Evolutionary conservation across 1,140 invertebrate genomes (phyloP).

Genomic region (Linepithema humile): DNA sequence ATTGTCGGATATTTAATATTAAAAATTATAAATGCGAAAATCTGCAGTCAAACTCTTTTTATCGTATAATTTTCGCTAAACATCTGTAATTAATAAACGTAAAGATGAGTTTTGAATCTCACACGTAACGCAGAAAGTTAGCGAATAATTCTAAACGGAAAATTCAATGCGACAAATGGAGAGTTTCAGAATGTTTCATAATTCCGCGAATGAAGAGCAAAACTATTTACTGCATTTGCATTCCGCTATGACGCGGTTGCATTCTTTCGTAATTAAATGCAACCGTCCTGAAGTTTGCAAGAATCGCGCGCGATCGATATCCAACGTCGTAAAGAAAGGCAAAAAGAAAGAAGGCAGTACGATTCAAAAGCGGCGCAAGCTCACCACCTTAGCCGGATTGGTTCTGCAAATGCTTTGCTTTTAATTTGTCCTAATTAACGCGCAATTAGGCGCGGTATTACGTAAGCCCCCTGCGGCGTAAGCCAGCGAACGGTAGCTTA

Average conservation of each 20-base stretch:
- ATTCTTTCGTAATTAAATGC: constrained; percentile 37
- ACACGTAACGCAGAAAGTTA: constrained; percentile 14
- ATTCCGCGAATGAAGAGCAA: constrained; percentile 19
- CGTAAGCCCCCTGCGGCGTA: neutral
- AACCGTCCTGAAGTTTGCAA: neutral
- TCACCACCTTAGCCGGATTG: neutral
- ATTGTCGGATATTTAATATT: neutral
- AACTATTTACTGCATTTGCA: neutral
- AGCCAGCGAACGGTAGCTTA: constrained; percentile 9
- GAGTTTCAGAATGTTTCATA: constrained; percentile 13
- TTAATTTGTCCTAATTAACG: constrained; percentile 43
- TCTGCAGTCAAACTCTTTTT: neutral
- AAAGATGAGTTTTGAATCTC: neutral
- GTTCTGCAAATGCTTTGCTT: neutral
- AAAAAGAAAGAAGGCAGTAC: neutral
- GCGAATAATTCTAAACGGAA: neutral
- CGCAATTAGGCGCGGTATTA: constrained; percentile 17
- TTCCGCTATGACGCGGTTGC: neutral
- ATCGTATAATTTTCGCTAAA: neutral
- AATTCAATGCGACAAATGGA: constrained; percentile 21
- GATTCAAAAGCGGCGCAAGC: neutral
- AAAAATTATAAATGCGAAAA: too few species aligned
- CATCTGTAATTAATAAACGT: neutral
- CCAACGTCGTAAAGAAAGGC: neutral
- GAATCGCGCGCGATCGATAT: neutral